A percentile compares a stretch with the other conserved stretches of the same genome.
Conservation (phyloP, 2,113 vertebrate genomes). For the Hemiscyllium ocellatum region DNA sequence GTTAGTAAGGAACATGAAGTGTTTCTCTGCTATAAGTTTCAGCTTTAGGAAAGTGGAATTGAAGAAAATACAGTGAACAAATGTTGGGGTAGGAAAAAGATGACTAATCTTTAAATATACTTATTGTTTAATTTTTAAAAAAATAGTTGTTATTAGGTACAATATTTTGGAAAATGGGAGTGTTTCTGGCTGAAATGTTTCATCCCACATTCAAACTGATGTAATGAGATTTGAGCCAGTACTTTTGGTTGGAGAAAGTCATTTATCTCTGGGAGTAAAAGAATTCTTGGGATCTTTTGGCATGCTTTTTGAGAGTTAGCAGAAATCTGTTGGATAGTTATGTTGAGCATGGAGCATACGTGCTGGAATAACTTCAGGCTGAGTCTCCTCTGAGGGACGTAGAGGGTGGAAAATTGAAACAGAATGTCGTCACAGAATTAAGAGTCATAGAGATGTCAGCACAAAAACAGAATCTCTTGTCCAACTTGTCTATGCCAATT, state of each 20-base stretch:
- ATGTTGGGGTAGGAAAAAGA: neutral
- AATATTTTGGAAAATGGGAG: neutral
- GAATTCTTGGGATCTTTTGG: constrained; percentile 26
- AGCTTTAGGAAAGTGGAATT: neutral
- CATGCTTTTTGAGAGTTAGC: constrained; percentile 8
- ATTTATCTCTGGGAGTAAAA: constrained; percentile 30
- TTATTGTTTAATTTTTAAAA: neutral
- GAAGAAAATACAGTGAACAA: neutral
- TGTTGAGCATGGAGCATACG: neutral
- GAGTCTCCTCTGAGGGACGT: neutral
- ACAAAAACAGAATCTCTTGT: no score
- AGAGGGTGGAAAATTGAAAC: constrained; percentile 1
- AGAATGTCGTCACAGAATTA: neutral
- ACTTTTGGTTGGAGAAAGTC: neutral
- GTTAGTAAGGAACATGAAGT: neutral
- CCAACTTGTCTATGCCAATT: no score
- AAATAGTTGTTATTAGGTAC: neutral
- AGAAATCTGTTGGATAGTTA: neutral
- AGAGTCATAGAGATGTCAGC: neutral
- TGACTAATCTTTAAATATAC: neutral
- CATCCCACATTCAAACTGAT: neutral
- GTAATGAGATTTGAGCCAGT: constrained; percentile 32
- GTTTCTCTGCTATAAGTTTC: neutral
- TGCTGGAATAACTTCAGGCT: neutral
- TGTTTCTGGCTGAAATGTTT: constrained; percentile 14